A percentile compares a stretch with the other conserved stretches of the same genome.
phyloP scores from a whole-genome alignment of 2,113 vertebrate genomes.

The Odontophorus gujanensis region DNA sequence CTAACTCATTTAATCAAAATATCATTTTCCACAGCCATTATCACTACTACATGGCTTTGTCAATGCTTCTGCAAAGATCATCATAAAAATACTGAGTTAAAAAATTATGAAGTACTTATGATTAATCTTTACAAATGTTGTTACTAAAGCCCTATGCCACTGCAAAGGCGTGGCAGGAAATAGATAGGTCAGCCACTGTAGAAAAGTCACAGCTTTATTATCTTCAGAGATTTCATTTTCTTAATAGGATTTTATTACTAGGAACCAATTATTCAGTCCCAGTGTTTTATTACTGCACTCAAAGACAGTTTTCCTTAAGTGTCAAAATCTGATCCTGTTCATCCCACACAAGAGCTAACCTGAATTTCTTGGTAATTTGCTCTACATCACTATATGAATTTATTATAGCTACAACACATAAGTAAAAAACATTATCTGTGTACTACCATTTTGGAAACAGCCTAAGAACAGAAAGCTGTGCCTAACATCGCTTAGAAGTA shows the following conservation, averaged over 20 bases:
- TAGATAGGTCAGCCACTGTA: background rate
- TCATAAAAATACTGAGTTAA: background rate
- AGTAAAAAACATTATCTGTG: background rate
- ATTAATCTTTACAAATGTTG: background rate
- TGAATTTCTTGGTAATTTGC: background rate
- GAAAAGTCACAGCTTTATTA: background rate
- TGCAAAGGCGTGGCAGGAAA: background rate
- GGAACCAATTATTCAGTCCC: background rate
- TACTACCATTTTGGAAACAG: background rate
- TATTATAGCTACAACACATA: background rate
- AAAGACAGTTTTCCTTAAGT: background rate
- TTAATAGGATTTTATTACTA: background rate
- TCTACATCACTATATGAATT: background rate
- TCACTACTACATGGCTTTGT: background rate
- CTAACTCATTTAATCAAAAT: background rate
- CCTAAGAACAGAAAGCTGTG: background rate
- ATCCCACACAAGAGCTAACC: background rate
- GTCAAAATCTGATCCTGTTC: background rate
- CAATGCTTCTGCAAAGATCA: background rate
- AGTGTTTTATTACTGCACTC: background rate
- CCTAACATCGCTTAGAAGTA: background rate
- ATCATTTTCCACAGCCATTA: background rate
- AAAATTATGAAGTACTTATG: background rate
- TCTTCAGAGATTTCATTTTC: background rate
- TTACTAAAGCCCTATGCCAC: background rate